Percentiles rank a stretch among this genome's conserved stretches.
Evolutionary conservation across 1,140 invertebrate genomes (phyloP).

Genomic region (Drosophila leontia): DNA sequence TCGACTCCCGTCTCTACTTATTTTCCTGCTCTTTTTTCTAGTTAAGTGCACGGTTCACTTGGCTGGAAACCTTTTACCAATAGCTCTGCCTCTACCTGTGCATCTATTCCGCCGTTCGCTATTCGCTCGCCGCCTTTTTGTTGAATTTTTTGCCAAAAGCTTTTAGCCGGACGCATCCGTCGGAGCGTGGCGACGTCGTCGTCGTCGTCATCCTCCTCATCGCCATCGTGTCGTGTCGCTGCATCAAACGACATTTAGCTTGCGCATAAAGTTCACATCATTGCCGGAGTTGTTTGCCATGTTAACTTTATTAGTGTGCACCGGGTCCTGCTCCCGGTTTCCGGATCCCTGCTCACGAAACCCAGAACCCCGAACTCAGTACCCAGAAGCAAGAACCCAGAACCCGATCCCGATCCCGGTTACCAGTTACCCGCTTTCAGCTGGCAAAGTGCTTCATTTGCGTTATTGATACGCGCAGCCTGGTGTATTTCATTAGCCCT

Average conservation of each 20-base stretch:
- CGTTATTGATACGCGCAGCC: conserved; percentile 55
- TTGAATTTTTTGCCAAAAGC: conserved; percentile 68
- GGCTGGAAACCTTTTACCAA: conserved; percentile 66
- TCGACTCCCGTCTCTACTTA: neutral
- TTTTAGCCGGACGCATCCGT: conserved; percentile 71
- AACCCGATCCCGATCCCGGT: neutral
- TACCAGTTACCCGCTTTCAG: neutral
- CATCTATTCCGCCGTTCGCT: conserved; percentile 38
- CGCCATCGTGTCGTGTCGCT: conserved; percentile 43
- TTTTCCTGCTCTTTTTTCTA: conserved; percentile 8
- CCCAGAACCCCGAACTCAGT: too few species aligned
- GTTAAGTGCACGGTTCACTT: conserved; percentile 62
- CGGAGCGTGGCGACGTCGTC: conserved; percentile 56
- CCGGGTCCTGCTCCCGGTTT: conserved; percentile 7
- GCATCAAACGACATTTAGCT: conserved; percentile 79
- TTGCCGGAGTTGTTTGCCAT: conserved; percentile 71
- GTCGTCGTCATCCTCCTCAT: conserved; percentile 4
- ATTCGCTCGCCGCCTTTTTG: conserved; percentile 41
- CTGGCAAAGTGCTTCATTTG: conserved; percentile 51
- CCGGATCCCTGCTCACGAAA: neutral
- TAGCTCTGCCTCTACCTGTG: conserved; percentile 45
- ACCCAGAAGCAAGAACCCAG: neutral
- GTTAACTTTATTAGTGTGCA: conserved; percentile 73
- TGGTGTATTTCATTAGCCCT: conserved; percentile 58
- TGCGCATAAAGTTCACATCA: conserved; percentile 80